Evolutionary conservation across 2,888 invertebrate species (phyloP).

Genomic region (Tricholauxania praeusta): DNA sequence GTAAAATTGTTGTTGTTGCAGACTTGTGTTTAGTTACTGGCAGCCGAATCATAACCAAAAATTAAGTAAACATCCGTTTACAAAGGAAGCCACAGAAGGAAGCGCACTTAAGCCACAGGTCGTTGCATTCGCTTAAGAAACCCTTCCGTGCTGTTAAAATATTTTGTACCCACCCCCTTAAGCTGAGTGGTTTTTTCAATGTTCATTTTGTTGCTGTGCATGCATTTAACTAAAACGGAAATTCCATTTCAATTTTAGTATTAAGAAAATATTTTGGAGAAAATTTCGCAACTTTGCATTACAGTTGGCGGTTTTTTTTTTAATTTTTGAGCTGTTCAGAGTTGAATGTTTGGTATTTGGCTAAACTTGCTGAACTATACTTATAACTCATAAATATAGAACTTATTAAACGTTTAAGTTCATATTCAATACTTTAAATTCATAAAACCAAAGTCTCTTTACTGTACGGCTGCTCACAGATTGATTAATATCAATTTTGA

Average conservation of each 20-base stretch:
- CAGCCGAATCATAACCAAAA: neutral
- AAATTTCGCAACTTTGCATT: neutral
- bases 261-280: neutral
- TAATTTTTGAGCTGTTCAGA: too few species aligned
- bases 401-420: too few species aligned
- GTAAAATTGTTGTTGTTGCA: constrained; percentile 2
- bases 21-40: too few species aligned
- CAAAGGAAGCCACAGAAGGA: neutral
- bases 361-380: too few species aligned
- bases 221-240: neutral
- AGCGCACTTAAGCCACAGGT: neutral
- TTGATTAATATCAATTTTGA: too few species aligned
- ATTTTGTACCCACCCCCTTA: neutral
- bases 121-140: neutral
- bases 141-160: too few species aligned
- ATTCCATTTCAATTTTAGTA: constrained; percentile 6
- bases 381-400: too few species aligned
- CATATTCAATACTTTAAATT: too few species aligned
- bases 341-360: too few species aligned
- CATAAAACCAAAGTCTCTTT: too few species aligned
- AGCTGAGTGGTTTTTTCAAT: neutral
- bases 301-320: too few species aligned
- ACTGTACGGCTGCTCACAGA: too few species aligned
- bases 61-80: constrained; percentile 3
- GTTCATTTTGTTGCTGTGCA: neutral